These are phyloP conservation scores for Zaprionus gabonicus DNA, from an alignment of 1,140 invertebrate species.

Conservation along the genomic window DNA sequence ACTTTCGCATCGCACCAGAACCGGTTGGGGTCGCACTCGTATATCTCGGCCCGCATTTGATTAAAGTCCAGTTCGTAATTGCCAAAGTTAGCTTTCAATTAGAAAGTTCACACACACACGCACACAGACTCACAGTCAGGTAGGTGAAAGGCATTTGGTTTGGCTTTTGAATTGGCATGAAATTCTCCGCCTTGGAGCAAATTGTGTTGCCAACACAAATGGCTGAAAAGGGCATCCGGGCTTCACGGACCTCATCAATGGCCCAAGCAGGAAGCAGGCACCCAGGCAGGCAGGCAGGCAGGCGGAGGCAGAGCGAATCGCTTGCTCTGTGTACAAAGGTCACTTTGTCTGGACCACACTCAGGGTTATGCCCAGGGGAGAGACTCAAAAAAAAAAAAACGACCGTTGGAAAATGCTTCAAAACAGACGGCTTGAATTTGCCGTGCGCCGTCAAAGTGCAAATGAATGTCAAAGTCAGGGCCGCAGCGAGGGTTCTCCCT, in stretches of 20 bases:
- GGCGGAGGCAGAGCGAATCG: constrained; percentile 14
- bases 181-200: constrained; percentile 36
- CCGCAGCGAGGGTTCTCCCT: constrained; percentile 8
- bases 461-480: constrained; percentile 64
- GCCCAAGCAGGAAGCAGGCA: neutral
- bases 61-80: constrained; percentile 77
- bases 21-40: neutral
- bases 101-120: constrained; percentile 63
- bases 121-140: constrained; percentile 1
- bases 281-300: too few relatives aligned
- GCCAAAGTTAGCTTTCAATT: constrained; percentile 82
- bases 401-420: constrained; percentile 63
- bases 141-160: constrained; percentile 67
- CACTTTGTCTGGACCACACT: constrained; percentile 60
- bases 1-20: constrained; percentile 53
- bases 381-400: constrained; percentile 29
- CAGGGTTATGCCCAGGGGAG: constrained; percentile 54
- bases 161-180: constrained; percentile 62
- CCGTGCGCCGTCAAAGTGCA: constrained; percentile 49
- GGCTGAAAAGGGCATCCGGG: constrained; percentile 19
- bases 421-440: constrained; percentile 54
- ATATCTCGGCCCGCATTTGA: constrained; percentile 55
- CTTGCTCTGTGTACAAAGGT: constrained; percentile 55
- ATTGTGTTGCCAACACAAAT: constrained; percentile 39
- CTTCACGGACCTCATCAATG: constrained; percentile 32